Evolutionary conservation across 2,888 invertebrate genomes (phyloP), one percentile per base, ranked within the genome.

Genomic region (Trisateles emortualis): DNA sequence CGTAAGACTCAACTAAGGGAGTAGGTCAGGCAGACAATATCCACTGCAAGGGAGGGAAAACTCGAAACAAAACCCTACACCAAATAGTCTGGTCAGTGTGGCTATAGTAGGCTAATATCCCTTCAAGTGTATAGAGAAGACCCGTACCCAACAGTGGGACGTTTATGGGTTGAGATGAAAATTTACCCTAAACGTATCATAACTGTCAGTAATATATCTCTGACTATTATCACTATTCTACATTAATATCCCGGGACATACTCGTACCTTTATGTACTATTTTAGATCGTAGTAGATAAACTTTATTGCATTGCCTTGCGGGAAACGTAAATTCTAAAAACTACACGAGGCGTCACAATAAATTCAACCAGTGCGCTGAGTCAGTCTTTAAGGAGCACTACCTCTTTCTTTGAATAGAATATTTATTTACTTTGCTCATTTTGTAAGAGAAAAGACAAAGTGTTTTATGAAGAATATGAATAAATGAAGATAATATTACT

Each of bases 281-380:
- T n/a, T 36, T 36, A 36, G 17, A 10, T 16, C 14, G 13, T 6
- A 16, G 36, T 3, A 36, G 36, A 19, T 36, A 36, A 17, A 36
- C 17, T 36, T 19, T 36, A 36, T 36, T 36, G 36, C 36, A 36
- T 36, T 4, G n/a, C n/a, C 19, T 43, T 50, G 24, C 14, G 38
- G 19, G 22, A 11, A 8, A 22, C 22, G 39, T 39, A 39, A 39
- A 22, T 19, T 22, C 36, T 17, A 36, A 11, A 13, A 19, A 24
- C 39, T 39, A 13, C 13, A 39, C 16, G 13, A 19, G 8, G 22
- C 13, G 39, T 39, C 22, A 39, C 39, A 11, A 13, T 22, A n/a
- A 36, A 17, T 39, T 19, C 24, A 14, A 39, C 11, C 14, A 0
- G 22, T 33, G 33, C 10, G 14, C 13, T 1, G 10, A 36, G 8